phyloP scores from a whole-genome alignment of 2,113 vertebrate species.

The Dendrocopos noguchii region DNA sequence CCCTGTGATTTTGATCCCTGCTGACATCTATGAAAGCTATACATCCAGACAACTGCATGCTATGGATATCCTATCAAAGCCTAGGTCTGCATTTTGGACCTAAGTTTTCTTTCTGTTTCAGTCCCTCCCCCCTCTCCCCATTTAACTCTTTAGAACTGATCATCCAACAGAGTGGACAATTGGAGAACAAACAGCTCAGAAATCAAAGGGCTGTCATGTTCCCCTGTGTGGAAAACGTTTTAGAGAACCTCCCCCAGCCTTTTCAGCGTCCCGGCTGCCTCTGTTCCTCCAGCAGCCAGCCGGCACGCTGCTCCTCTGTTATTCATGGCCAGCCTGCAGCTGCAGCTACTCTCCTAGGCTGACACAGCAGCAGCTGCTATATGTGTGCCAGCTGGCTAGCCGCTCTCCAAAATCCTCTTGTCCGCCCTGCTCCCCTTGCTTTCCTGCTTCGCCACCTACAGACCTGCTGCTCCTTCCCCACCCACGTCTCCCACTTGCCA shows the following conservation, averaged over 20 bases:
- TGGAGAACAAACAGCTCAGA: slow-evolving; percentile 52
- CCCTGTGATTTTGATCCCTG: slow-evolving; percentile 48
- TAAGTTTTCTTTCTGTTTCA: neutral
- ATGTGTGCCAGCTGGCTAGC: slow-evolving; percentile 68
- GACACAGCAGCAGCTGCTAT: slow-evolving; percentile 71
- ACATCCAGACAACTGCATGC: slow-evolving; percentile 13
- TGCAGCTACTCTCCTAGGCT: slow-evolving; percentile 66
- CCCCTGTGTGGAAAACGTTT: slow-evolving; percentile 3
- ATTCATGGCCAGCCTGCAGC: slow-evolving; percentile 71
- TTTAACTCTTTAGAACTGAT: slow-evolving; percentile 28
- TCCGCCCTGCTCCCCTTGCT: slow-evolving; percentile 1
- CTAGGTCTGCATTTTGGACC: neutral
- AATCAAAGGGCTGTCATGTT: slow-evolving; percentile 64
- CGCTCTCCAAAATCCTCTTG: slow-evolving; percentile 55
- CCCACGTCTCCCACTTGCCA: neutral
- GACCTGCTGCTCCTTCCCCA: slow-evolving; percentile 43
- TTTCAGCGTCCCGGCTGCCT: slow-evolving; percentile 54
- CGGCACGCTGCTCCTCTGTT: slow-evolving; percentile 57
- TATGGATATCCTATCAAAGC: neutral
- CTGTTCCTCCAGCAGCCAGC: slow-evolving; percentile 59
- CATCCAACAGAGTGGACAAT: neutral
- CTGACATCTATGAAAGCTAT: slow-evolving; percentile 52
- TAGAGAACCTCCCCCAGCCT: slow-evolving; percentile 38
- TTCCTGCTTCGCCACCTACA: slow-evolving; percentile 44
- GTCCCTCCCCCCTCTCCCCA: neutral